These are phyloP conservation scores for Montipora efflorescens DNA, from an alignment of 64 coral and sea anemone genomes.

Conservation along the genomic window DNA sequence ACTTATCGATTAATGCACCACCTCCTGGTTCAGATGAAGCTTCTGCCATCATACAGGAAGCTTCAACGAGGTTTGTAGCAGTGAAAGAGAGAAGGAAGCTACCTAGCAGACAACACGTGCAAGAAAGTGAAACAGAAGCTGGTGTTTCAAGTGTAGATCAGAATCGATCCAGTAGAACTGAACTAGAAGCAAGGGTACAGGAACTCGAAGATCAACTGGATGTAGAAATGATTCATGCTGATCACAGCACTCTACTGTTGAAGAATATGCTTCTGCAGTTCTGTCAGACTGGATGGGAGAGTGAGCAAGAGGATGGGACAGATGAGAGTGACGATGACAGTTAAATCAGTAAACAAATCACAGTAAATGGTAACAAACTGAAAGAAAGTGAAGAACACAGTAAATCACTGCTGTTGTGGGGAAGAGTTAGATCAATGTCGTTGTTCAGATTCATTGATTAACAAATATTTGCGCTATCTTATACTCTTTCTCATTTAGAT, in stretches of 20 bases:
- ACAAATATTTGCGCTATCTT: slow-evolving; percentile 49
- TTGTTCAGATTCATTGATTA: slow-evolving; percentile 58
- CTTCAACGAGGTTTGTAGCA: slow-evolving; percentile 35
- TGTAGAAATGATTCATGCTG: slow-evolving; percentile 38
- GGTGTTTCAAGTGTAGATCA: slow-evolving; percentile 42
- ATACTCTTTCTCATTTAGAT: slow-evolving; percentile 6
- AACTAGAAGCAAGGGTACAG: slow-evolving; percentile 53
- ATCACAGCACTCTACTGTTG: slow-evolving; percentile 7
- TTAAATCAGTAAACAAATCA: slow-evolving; percentile 54
- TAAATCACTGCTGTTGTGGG: slow-evolving; percentile 16
- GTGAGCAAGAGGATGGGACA: slow-evolving; percentile 36
- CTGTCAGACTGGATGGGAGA: neutral
- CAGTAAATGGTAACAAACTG: slow-evolving; percentile 1
- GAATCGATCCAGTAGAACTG: slow-evolving; percentile 46
- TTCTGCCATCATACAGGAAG: slow-evolving; percentile 36
- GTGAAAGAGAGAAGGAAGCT: neutral
- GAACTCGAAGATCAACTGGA: slow-evolving; percentile 31
- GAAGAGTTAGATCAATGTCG: slow-evolving; percentile 47
- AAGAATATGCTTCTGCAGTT: neutral
- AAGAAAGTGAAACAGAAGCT: neutral
- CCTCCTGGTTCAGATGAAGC: slow-evolving; percentile 10
- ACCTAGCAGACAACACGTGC: neutral
- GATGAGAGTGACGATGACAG: slow-evolving; percentile 51
- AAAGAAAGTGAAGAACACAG: slow-evolving; percentile 34
- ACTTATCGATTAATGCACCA: slow-evolving; percentile 5